Evolutionary conservation across 92 coral and sea anemone species (phyloP).

Genomic region (Metridium senile): DNA sequence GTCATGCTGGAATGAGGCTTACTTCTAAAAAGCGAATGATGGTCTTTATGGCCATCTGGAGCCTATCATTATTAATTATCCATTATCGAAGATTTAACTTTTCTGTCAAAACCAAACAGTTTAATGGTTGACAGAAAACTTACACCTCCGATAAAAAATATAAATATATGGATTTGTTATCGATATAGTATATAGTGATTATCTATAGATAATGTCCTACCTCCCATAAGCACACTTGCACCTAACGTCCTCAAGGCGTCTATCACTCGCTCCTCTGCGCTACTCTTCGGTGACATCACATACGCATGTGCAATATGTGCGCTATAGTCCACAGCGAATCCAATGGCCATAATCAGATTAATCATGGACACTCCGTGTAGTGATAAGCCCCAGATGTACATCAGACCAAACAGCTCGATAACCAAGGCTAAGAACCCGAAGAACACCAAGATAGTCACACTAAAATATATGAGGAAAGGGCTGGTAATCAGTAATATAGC

Average conservation of each 20-base stretch:
- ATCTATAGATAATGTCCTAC: not conserved
- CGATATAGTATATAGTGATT: not conserved
- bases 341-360: constrained; percentile 92
- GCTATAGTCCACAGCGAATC: constrained; percentile 92
- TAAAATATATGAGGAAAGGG: constrained; percentile 66
- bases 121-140: too few relatives aligned
- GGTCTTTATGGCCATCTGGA: not conserved
- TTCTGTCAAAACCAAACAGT: not conserved
- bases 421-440: constrained; percentile 75
- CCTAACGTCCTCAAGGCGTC: constrained; percentile 88
- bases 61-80: not conserved
- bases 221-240: constrained; percentile 92
- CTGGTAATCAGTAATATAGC: constrained; percentile 69
- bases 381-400: constrained; percentile 86
- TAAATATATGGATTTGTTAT: too few relatives aligned
- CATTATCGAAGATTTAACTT: too few relatives aligned
- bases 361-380: constrained; percentile 86
- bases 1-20: too few relatives aligned
- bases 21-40: not conserved
- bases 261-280: constrained; percentile 77
- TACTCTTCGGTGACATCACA: constrained; percentile 47
- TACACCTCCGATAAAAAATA: too few relatives aligned
- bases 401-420: constrained; percentile 84
- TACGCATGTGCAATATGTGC: constrained; percentile 96
- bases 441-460: constrained; percentile 59